Evolutionary conservation across 2,797 vertebrate genomes (phyloP).

Genomic region (Apogon talboti): DNA sequence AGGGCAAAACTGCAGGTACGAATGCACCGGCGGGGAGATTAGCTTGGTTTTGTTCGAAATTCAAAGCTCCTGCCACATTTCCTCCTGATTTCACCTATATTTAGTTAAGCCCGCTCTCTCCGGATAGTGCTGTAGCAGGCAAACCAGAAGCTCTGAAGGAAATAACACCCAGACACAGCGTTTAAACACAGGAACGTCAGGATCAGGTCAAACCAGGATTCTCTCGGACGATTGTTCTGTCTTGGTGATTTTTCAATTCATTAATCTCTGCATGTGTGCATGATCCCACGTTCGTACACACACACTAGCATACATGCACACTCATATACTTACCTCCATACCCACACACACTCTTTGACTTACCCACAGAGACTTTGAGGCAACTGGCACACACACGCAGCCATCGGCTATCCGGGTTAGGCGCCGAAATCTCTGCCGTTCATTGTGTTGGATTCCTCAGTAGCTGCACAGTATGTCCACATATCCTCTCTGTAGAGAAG

Average conservation of each 20-base stretch:
- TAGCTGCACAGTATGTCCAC: conserved; percentile 60
- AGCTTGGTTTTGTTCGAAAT: conserved; percentile 44
- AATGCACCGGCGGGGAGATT: conserved; percentile 28
- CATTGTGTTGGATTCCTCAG: conserved; percentile 43
- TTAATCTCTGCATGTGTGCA: conserved; percentile 34
- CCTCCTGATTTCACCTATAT: conserved; percentile 30
- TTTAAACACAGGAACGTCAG: conserved; percentile 18
- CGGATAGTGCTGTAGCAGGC: conserved; percentile 32
- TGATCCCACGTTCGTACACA: conserved; percentile 5
- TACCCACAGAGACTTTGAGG: conserved; percentile 69
- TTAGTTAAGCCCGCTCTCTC: conserved; percentile 48
- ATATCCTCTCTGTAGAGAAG: conserved; percentile 75
- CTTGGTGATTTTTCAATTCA: conserved; percentile 22
- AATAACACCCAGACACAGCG: conserved; percentile 39
- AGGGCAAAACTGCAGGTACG: conserved; percentile 55
- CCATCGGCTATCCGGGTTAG: conserved; percentile 37
- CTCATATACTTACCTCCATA: conserved; percentile 46
- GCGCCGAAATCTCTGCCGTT: conserved; percentile 31
- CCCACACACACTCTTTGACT: conserved; percentile 60
- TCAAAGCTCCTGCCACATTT: conserved; percentile 50
- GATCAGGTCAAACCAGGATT: conserved; percentile 14
- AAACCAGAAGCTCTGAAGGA: conserved; percentile 28
- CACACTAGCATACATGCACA: conserved; percentile 1
- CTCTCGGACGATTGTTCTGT: conserved; percentile 8
- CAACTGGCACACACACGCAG: conserved; percentile 33